Percentiles rank a stretch among this genome's conserved stretches.
Conservation (phyloP, 2,113 vertebrate species). For the Dromaius novaehollandiae region DNA sequence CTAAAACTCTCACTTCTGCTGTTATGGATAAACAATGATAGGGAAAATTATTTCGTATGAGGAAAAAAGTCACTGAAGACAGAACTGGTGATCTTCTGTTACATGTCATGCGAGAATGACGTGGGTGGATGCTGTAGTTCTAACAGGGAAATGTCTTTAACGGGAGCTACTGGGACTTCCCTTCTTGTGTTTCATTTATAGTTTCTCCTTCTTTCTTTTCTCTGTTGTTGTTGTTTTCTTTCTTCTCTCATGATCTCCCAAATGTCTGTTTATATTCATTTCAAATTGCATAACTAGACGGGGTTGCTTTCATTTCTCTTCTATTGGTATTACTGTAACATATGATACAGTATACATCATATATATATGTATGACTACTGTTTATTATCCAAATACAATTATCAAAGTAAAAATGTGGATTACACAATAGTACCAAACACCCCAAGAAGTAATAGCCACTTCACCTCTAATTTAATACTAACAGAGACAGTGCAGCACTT, state of each 20-base stretch:
- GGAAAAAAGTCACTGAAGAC: background rate
- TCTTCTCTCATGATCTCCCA: background rate
- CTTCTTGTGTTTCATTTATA: conserved; percentile 15
- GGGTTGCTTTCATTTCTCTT: background rate
- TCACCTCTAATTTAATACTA: background rate
- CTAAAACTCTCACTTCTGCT: conserved; percentile 6
- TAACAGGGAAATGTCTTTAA: conserved; percentile 16
- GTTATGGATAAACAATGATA: conserved; percentile 33
- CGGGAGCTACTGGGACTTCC: conserved; percentile 51
- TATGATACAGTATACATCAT: background rate
- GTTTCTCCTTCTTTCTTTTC: background rate
- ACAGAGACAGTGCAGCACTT: background rate
- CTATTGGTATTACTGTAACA: background rate
- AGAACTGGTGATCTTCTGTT: conserved; percentile 49
- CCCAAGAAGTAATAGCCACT: background rate
- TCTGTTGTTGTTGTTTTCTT: background rate
- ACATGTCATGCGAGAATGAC: conserved; percentile 41
- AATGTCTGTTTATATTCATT: background rate
- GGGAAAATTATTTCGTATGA: conserved; percentile 7
- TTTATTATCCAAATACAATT: background rate
- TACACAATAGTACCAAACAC: background rate
- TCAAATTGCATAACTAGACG: background rate
- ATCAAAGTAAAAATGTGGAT: background rate
- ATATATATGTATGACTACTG: background rate
- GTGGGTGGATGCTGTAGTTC: conserved; percentile 43